These are phyloP conservation scores for Drosophila kanapiae DNA, from an alignment of 1,140 invertebrate genomes.

Conservation along the genomic window DNA sequence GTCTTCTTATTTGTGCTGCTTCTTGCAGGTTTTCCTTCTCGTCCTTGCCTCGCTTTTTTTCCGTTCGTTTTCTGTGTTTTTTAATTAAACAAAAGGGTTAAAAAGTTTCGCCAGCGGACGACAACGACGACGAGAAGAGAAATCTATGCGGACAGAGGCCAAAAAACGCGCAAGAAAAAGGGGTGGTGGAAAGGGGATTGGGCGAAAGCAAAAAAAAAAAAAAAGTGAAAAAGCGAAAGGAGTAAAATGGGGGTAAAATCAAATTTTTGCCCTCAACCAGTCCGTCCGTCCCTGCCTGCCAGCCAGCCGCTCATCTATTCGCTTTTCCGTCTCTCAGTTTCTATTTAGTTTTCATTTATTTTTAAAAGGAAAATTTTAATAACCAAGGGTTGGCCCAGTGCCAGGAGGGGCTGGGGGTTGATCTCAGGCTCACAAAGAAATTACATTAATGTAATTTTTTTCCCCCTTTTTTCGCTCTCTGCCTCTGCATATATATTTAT, in stretches of 20 bases:
- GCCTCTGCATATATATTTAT: neutral
- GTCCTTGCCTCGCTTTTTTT: conserved; percentile 32
- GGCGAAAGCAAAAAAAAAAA: neutral
- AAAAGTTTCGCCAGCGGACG: conserved; percentile 65
- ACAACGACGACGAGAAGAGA: conserved; percentile 29
- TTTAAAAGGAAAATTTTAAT: conserved; percentile 81
- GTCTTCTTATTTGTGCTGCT: conserved; percentile 33
- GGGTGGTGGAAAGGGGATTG: neutral
- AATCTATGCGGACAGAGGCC: conserved; percentile 40
- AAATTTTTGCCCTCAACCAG: conserved; percentile 60
- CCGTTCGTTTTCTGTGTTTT: conserved; percentile 63
- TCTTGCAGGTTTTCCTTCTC: conserved; percentile 15
- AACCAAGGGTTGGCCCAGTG: conserved; percentile 64
- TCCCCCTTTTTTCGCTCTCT: conserved; percentile 5
- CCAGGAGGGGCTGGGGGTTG: conserved; percentile 2
- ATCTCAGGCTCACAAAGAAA: conserved; percentile 41
- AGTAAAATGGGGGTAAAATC: conserved; percentile 74
- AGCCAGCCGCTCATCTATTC: neutral
- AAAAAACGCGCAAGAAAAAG: conserved; percentile 3
- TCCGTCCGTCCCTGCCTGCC: neutral
- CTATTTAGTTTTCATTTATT: conserved; percentile 83
- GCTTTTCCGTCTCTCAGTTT: conserved; percentile 43
- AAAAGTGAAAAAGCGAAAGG: conserved; percentile 19
- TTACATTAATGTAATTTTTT: conserved; percentile 73
- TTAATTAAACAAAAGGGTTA: conserved; percentile 84